Evolutionary conservation across 2,797 vertebrate species (phyloP), one percentile per base, ranked within the genome.

Genomic region (Staurois parvus): DNA sequence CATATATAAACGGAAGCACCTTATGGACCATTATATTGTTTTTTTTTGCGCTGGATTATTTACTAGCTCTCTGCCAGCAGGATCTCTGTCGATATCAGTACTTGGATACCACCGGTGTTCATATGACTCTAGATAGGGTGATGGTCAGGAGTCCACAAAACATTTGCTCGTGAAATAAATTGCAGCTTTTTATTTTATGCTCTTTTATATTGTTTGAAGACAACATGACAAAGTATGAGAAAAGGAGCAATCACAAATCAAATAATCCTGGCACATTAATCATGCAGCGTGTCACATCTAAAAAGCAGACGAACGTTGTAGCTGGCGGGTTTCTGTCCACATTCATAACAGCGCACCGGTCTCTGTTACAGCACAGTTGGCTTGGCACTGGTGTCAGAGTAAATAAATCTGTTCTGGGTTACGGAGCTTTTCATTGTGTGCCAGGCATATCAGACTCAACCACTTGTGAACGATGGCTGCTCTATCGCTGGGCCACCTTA

Each of bases 341-440:
- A 52, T 15, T 32, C 21, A 64, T 77, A 26, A 72, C 52, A 24
- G 1, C 13, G 4, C 13, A 19, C 48, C 48, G 48, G 64, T 30
- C 24, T 30, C 29, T 15, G 11, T 34, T 45, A 26, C 37, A 40
- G 79, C 24, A 8, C 59, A 2, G 24, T 6, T 2, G n/a, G 56
- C 13, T 15, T 28, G 29, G 12, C n/a, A n/a, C 34, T 66, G 32
- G 34, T 42, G 69, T 37, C 48, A 62, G 21, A 59, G 30, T 68
- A 64, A 40, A 81, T 59, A 66, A 74, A 45, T 74, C 72, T 59
- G 13, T 64, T 76, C 6, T 48, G 12, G 3, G 17, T 42, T 74
- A 64, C 72, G 7, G 28, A 64, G 52, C 26, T 29, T 64, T 32
- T 66, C 56, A 73, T 79, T 79, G 56, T 24, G 26, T 28, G 4